Conservation (phyloP, 2,888 invertebrate species). For the Noctua comes region DNA sequence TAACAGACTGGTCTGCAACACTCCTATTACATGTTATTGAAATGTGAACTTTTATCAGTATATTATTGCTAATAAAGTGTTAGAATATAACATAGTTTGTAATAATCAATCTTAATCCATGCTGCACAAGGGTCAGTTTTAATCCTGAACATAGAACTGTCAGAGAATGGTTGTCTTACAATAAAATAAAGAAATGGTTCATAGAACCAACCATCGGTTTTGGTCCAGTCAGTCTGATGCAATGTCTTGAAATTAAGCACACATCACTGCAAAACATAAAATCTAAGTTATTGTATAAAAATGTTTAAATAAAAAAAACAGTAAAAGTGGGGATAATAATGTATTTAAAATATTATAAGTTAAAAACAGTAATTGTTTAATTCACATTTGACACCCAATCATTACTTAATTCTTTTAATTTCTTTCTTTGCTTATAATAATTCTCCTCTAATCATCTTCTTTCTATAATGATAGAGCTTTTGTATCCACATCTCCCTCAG, state of each 20-base stretch:
- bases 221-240: constrained; percentile 23
- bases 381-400: constrained; percentile 4
- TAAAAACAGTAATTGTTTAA: constrained; percentile 55
- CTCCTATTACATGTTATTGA: constrained; percentile 46
- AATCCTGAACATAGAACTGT: neutral
- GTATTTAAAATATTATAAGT: constrained; percentile 57
- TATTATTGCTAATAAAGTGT: constrained; percentile 52
- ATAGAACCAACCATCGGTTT: neutral
- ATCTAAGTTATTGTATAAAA: neutral
- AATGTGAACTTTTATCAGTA: constrained; percentile 54
- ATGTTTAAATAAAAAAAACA: constrained; percentile 12
- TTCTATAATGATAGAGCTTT: constrained; percentile 91
- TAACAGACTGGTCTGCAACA: constrained; percentile 61
- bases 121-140: neutral
- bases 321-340: constrained; percentile 14
- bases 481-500: constrained; percentile 94
- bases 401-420: neutral
- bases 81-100: constrained; percentile 43
- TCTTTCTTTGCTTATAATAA: constrained; percentile 72
- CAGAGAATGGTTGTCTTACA: neutral
- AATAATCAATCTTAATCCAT: constrained; percentile 33
- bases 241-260: constrained; percentile 10
- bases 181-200: neutral
- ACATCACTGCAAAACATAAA: neutral
- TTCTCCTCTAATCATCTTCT: constrained; percentile 91